Evolutionary conservation across 2,888 invertebrate genomes (phyloP).

Genomic region (Drosophila mettleri): DNA sequence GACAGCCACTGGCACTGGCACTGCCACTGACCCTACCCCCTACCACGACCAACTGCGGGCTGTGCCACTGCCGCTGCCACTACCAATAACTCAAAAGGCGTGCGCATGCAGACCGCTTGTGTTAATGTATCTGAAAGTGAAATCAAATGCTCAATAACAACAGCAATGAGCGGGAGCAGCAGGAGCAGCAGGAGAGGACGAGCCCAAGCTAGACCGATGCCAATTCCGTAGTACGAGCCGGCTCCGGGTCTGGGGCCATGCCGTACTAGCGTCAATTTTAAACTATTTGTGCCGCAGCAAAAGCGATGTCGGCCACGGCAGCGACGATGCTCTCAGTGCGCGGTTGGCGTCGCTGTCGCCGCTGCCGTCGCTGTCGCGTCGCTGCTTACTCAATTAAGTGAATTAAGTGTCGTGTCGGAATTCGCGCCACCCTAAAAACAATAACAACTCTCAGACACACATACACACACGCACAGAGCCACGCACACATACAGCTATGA

Average conservation of each 20-base stretch:
- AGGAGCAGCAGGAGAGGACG: background rate
- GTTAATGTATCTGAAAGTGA: constrained; percentile 76
- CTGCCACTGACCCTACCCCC: background rate
- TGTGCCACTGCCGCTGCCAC: constrained; percentile 48
- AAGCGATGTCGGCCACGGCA: constrained; percentile 30
- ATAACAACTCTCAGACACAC: constrained; percentile 35
- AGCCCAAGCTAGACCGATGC: constrained; percentile 27
- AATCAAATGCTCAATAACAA: constrained; percentile 60
- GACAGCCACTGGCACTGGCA: too few species aligned
- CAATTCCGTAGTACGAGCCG: constrained; percentile 11
- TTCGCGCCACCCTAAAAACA: constrained; percentile 74
- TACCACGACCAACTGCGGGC: constrained; percentile 4
- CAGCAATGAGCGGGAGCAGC: constrained; percentile 19
- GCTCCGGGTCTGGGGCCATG: constrained; percentile 30
- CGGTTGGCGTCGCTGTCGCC: constrained; percentile 15
- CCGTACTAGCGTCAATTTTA: constrained; percentile 67
- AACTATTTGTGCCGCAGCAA: constrained; percentile 66
- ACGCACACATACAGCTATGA: constrained; percentile 20
- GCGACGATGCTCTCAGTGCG: constrained; percentile 23
- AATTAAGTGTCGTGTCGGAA: constrained; percentile 82
- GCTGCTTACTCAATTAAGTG: constrained; percentile 79
- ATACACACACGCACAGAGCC: constrained; percentile 6
- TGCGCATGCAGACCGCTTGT: constrained; percentile 74
- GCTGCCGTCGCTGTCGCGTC: constrained; percentile 35
- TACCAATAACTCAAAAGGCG: constrained; percentile 80